These are phyloP conservation scores for Morelia viridis DNA, from an alignment of 2,797 vertebrate species.

Conservation along the genomic window DNA sequence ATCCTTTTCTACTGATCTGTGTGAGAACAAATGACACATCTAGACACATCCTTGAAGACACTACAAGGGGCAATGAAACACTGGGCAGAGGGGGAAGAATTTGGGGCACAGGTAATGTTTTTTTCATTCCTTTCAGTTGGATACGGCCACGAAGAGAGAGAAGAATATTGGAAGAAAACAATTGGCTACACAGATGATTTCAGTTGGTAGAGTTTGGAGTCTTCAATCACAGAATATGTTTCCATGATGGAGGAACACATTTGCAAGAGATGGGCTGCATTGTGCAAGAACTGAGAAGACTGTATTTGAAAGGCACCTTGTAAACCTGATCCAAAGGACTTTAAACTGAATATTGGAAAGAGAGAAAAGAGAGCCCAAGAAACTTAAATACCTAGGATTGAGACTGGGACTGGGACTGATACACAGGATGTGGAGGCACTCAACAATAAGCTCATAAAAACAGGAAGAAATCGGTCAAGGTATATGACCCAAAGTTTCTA, in stretches of 20 bases:
- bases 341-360: not conserved
- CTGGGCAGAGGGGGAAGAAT: not conserved
- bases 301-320: not conserved
- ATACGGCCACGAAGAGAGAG: not conserved
- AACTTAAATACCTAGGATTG: not conserved
- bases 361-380: not conserved
- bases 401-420: not conserved
- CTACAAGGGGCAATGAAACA: not conserved
- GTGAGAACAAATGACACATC: not conserved
- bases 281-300: not conserved
- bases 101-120: not conserved
- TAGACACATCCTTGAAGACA: not conserved
- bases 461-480: not conserved
- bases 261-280: not conserved
- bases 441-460: not conserved
- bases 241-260: not conserved
- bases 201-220: not conserved
- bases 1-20: not conserved
- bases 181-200: not conserved
- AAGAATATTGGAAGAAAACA: not conserved
- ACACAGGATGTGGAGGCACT: not conserved
- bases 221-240: not conserved
- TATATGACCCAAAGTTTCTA: not conserved
- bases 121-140: not conserved
- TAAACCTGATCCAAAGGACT: not conserved